Evolutionary conservation across 2,797 vertebrate genomes (phyloP).

Genomic region (Lacerta bilineata): DNA sequence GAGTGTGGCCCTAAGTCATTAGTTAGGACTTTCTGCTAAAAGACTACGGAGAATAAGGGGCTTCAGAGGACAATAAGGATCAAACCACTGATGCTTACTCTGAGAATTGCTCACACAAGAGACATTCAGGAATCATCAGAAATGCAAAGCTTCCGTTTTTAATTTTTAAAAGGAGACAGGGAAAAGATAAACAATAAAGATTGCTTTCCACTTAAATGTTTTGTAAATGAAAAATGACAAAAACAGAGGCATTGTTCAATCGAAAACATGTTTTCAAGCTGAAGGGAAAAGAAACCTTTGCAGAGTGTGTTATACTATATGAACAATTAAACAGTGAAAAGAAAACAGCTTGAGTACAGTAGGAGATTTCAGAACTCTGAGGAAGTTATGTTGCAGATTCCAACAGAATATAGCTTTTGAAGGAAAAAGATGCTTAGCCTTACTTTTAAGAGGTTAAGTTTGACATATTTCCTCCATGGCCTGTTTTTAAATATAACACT

Average conservation of each 20-base stretch:
- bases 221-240: constrained; percentile 29
- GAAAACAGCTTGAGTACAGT: neutral
- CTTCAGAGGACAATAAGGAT: constrained; percentile 69
- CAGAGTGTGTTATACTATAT: neutral
- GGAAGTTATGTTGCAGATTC: neutral
- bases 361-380: neutral
- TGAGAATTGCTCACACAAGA: constrained; percentile 60
- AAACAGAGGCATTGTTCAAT: neutral
- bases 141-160: constrained; percentile 45
- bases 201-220: constrained; percentile 30
- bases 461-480: no score
- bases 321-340: neutral
- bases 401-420: neutral
- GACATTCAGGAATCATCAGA: constrained; percentile 47
- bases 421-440: neutral
- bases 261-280: neutral
- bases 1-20: constrained; percentile 77
- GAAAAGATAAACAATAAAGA: neutral
- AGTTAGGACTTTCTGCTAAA: constrained; percentile 72
- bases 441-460: neutral
- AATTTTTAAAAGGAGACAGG: neutral
- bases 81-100: constrained; percentile 63
- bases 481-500: neutral
- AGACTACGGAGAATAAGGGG: constrained; percentile 57
- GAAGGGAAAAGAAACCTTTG: neutral